phyloP scores from a whole-genome alignment of 2,888 invertebrate species.

The Coecobrya sp. region DNA sequence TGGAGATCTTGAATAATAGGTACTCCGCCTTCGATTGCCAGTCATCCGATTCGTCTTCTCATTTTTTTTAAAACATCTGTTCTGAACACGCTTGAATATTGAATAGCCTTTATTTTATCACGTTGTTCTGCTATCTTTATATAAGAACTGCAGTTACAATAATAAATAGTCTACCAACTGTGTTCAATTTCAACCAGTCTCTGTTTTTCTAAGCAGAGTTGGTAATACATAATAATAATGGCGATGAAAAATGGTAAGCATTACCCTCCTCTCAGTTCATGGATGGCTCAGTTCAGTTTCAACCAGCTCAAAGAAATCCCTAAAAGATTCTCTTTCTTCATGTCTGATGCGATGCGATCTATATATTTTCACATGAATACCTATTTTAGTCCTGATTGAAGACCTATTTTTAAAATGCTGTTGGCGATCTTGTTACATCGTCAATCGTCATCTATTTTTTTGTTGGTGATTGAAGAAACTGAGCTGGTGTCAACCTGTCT shows the following conservation, averaged over 20 bases:
- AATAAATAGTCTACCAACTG: constrained; percentile 42
- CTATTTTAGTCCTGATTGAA: constrained; percentile 28
- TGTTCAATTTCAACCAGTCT: constrained; percentile 31
- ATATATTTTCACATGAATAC: not conserved
- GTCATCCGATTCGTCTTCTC: constrained; percentile 29
- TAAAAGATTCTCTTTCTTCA: not conserved
- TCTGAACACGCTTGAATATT: not conserved
- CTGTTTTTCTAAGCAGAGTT: not conserved
- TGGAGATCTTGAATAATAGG: constrained; percentile 2
- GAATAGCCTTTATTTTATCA: constrained; percentile 9
- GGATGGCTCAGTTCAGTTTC: not conserved
- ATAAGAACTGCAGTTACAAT: constrained; percentile 46
- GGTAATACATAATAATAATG: constrained; percentile 26
- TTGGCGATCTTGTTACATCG: constrained; percentile 3
- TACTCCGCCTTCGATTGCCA: constrained; percentile 68
- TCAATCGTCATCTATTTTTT: constrained; percentile 38
- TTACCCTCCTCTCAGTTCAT: constrained; percentile 26
- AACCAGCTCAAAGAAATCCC: too few relatives aligned
- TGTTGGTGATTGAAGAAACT: constrained; percentile 11
- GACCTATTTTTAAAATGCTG: constrained; percentile 59
- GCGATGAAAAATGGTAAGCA: constrained; percentile 73
- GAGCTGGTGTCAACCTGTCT: constrained; percentile 45
- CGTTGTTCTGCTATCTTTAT: constrained; percentile 45
- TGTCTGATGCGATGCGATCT: not conserved
- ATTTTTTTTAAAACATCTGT: constrained; percentile 36